Base-by-base conservation (phyloP, 2,113 vertebrate genomes). In the Siphamia tubifer region DNA sequence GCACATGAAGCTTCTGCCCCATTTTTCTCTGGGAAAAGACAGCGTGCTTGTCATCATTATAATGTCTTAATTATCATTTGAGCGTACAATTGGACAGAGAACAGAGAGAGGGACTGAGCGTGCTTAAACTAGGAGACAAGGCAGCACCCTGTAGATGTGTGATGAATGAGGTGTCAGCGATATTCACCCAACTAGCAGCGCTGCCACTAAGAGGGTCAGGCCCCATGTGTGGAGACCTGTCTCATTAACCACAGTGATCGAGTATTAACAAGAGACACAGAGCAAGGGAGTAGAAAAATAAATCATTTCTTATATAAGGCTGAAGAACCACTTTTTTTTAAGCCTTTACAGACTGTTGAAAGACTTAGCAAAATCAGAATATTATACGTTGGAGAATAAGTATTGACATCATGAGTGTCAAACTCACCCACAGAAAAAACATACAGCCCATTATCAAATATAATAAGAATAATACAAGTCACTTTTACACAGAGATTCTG, bases 121-220 rank as follows among this genome's bases (percentile, higher is more conserved):
- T 47, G 43, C 38, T 38, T 5, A 49, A 55, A 61, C 31, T 35
- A 32, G 6, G 24, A 28, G 54, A 63, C 68, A 28, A 25, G 55
- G 55, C 73, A 66, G 72, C 55, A 54, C 74, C 42, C 72, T 56
- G 74, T 75, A 63, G 70, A 73, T 65, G 20, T 36, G 74, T 87
- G 89, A 89, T 87, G 75, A 83, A 88, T 79, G 77, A 80, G 75
- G 73, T 80, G 81, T 84, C 82, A 84, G 65, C 40, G 69, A 39
- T 48, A 68, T 54, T 82, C 83, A 82, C 55, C 68, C 58, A 76
- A 60, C 74, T 53, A 74, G 56, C 74, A 48, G 45, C 6, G n/a
- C 71, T 62, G 58, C 71, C 53, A 63, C 70, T 0, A 36, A 61
- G 48, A 43, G 58, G 56, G 60, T 68, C 58, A 20, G 49, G 51